phyloP scores from a whole-genome alignment of 2,888 invertebrate genomes.

The Fragum whitleyi region DNA sequence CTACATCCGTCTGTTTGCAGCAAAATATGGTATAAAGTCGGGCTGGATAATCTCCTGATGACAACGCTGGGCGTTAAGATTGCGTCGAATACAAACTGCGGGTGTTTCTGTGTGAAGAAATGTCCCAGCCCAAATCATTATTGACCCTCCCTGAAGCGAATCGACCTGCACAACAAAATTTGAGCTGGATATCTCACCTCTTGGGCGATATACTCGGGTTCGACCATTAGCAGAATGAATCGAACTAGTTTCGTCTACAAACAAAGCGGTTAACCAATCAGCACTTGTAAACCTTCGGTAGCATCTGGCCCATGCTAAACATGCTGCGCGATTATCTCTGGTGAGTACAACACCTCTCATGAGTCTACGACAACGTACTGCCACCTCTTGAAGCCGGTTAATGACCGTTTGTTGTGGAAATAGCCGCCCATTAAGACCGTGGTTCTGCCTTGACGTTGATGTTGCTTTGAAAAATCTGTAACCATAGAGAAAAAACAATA shows the following conservation, averaged over 20 bases:
- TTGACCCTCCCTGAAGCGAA: slow-evolving; percentile 26
- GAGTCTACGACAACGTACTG: not conserved
- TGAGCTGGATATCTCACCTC: slow-evolving; percentile 5
- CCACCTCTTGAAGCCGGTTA: not conserved
- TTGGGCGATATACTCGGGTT: not conserved
- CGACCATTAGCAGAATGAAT: slow-evolving; percentile 22
- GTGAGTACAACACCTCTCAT: not conserved
- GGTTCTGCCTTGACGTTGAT: not conserved
- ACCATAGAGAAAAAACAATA: slow-evolving; percentile 10
- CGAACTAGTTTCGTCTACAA: slow-evolving; percentile 14
- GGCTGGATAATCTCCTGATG: slow-evolving; percentile 17
- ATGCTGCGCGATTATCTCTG: not conserved
- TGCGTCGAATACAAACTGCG: slow-evolving; percentile 5
- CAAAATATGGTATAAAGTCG: slow-evolving; percentile 13
- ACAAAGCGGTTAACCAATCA: slow-evolving; percentile 33
- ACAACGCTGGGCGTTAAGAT: slow-evolving; percentile 20
- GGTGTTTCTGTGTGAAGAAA: slow-evolving; percentile 24
- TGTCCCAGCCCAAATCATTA: slow-evolving; percentile 33
- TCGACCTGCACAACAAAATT: slow-evolving; percentile 17
- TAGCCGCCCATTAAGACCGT: not conserved
- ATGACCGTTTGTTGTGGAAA: not conserved
- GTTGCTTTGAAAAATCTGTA: not conserved
- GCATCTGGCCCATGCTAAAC: not conserved
- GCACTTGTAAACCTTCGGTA: slow-evolving; percentile 7
- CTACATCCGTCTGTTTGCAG: slow-evolving; percentile 2